Evolutionary conservation across 2,888 invertebrate species (phyloP), one percentile per base, ranked within the genome.

Genomic region (Hoplodrina blanda): DNA sequence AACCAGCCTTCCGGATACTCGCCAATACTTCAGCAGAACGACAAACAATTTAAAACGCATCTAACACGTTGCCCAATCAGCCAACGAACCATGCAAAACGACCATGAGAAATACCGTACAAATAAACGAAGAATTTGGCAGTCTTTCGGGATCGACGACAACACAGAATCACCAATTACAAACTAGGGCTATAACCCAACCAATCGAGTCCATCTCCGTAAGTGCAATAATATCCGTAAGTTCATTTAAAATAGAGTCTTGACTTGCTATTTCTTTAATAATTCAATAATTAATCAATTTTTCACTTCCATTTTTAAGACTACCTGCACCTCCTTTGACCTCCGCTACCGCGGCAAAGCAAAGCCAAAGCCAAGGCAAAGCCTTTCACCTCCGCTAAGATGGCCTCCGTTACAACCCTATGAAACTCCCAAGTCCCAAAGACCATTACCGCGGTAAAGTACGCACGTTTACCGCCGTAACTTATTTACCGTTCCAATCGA

Each of bases 61-160:
- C 81, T 41, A 53, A 61, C 64, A 63, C 76, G 17, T 56, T 33
- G 61, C n/a, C 63, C 63, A 77, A 77, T 81, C 62, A 77, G 59
- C 65, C 54, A 72, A 72, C 41, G 52, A 63, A 52, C 61, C 73
- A 61, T 50, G 37, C 25, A 61, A 49, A 62, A 55, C 17, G 13
- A 10, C 37, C 30, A 44, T 54, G 63, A 63, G 62, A 69, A 80
- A 59, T 57, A 57, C 25, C 44, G 50, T 50, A 57, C 62, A 70
- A 70, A 71, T 81, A 78, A 78, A 66, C 78, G 30, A 62, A 50
- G 55, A 68, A 60, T 56, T 79, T 81, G 82, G 82, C 78, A 78
- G 44, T 30, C 49, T 41, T 41, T 13, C 46, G 3, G 41, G 53
- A 49, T 50, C n/a, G 17, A 52, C 19, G 61, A 67, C 69, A 62